Conservation (phyloP, 2,888 invertebrate genomes). For the Archaeoteleia sp. region DNA sequence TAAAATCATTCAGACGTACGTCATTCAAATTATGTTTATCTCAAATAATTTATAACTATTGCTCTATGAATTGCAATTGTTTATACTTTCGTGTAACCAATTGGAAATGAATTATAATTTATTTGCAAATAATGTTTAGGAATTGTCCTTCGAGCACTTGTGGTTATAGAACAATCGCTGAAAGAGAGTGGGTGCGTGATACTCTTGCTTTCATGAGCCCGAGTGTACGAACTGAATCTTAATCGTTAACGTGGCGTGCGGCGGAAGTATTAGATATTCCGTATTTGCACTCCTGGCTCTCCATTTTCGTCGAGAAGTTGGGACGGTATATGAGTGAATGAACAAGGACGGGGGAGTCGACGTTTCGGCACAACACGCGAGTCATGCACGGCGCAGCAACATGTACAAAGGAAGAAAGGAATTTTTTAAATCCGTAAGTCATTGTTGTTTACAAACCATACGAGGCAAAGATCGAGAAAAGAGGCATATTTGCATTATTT, state of each 20-base stretch:
- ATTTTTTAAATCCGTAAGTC: conserved; percentile 46
- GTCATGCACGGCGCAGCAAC: conserved; percentile 46
- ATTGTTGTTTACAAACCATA: too few species aligned
- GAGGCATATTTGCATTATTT: conserved; percentile 1
- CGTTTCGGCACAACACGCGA: conserved; percentile 36
- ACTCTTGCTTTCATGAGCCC: not conserved
- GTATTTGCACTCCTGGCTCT: conserved; percentile 9
- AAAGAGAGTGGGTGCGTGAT: not conserved
- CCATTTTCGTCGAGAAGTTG: conserved; percentile 29
- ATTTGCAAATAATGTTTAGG: conserved; percentile 11
- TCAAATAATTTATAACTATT: too few species aligned
- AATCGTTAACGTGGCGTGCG: not conserved
- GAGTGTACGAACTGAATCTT: not conserved
- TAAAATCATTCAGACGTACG: too few species aligned
- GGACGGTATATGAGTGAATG: conserved; percentile 44
- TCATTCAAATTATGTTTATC: too few species aligned
- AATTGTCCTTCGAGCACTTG: conserved; percentile 24
- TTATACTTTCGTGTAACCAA: too few species aligned
- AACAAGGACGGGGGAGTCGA: conserved; percentile 42
- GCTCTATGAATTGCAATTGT: too few species aligned
- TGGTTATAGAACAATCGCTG: conserved; percentile 26
- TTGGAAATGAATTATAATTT: too few species aligned
- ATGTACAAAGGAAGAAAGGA: conserved; percentile 45
- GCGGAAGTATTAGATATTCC: not conserved
- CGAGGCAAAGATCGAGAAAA: too few species aligned